Conservation (phyloP, 2,797 vertebrate species). For the Avahi laniger region DNA sequence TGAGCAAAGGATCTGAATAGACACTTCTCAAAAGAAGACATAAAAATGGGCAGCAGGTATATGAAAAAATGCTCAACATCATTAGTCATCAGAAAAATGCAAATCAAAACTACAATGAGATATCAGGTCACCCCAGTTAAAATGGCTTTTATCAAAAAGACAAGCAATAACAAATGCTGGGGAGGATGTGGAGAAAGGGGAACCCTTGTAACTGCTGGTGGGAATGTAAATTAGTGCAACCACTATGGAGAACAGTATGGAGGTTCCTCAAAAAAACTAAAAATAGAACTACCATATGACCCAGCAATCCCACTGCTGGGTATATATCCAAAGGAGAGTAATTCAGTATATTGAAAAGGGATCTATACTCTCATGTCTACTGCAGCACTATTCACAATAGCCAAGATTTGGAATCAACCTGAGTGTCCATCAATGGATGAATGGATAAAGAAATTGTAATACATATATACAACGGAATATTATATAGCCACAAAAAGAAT, state of each 20-base stretch:
- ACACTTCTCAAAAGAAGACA: not conserved
- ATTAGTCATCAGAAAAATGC: not conserved
- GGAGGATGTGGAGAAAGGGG: not conserved
- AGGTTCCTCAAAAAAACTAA: not conserved
- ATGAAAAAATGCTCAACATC: not conserved
- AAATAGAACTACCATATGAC: not conserved
- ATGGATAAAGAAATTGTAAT: not conserved
- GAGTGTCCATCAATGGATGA: not conserved
- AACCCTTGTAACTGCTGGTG: not conserved
- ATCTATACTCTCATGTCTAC: not conserved
- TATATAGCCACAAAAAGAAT: not conserved
- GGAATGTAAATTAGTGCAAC: not conserved
- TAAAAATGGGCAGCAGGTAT: not conserved
- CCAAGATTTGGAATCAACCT: not conserved
- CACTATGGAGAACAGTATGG: not conserved
- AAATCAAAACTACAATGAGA: not conserved
- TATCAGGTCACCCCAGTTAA: not conserved
- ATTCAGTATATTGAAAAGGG: not conserved
- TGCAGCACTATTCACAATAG: not conserved
- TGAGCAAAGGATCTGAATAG: not conserved
- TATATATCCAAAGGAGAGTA: not conserved
- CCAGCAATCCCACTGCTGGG: not conserved
- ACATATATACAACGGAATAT: not conserved
- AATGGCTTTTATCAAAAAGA: not conserved
- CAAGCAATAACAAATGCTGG: not conserved